Evolutionary conservation across 2,888 invertebrate species (phyloP), one percentile per base, ranked within the genome.

Genomic region (Orgyia antiqua): DNA sequence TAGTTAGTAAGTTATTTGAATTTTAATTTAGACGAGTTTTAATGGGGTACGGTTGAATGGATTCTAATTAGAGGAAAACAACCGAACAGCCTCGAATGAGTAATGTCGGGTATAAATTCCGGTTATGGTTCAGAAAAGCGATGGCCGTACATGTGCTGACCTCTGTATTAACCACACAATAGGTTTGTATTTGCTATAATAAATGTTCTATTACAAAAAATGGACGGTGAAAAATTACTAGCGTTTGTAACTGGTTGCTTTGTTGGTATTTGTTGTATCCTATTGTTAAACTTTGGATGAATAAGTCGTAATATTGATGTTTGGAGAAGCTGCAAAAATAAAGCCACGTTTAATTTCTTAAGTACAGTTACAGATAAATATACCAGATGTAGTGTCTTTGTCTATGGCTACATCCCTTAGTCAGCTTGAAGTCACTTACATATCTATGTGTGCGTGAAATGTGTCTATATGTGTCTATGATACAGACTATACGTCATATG

Each of bases 1-100:
- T 84, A 86, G 84, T 86, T 86, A 84, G 84, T 84, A 83, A 84
- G 82, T 86, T 84, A 84, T 84, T 84, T 59, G 73, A 78, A 69
- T 84, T 86, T 86, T 84, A 84, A 84, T 86, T 86, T 86, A 77
- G 79, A 76, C 74, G 75, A 71, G 75, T 74, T 84, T 84, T 84
- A 86, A 86, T 84, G 82, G 83, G 77, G 61, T 73, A 63, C 69
- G 72, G 52, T 63, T 86, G 86, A 86, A 86, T 86, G 84, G 79
- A 58, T 84, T 84, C 77, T 86, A 83, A 86, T 86, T 83, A 83
- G 76, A 69, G 73, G 74, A 82, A 83, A 84, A 84, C 82, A 82
- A 79, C 69, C 70, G 67, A 62, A 65, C 58, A 45, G 65, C 62
- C 55, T 57, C 35, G 50, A 58, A 72, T 84, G 83, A 86, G 66